Evolutionary conservation across 2,113 vertebrate genomes (phyloP).

Genomic region (Calidris pygmaea): DNA sequence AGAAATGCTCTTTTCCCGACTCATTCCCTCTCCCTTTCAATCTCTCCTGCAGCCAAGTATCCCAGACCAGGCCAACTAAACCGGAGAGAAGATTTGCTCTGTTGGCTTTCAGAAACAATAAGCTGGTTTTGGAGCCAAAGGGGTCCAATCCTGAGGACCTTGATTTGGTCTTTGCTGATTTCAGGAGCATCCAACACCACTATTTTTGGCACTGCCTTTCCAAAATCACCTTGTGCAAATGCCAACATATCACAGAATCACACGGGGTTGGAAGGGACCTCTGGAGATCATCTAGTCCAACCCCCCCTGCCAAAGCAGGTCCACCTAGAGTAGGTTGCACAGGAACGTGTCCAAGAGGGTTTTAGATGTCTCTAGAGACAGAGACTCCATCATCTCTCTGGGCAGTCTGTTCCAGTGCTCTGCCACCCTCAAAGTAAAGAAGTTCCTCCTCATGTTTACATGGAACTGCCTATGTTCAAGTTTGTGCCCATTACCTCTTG

Average conservation of each 20-base stretch:
- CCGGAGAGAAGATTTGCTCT: background rate
- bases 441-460: no score
- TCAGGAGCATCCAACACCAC: background rate
- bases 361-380: no score
- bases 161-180: background rate
- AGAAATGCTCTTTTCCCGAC: background rate
- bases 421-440: no score
- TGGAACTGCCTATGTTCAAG: no score
- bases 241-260: background rate
- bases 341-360: no score
- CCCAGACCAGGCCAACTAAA: background rate
- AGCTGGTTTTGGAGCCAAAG: background rate
- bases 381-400: no score
- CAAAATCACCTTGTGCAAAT: background rate
- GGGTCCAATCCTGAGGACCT: background rate
- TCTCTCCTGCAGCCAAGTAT: fast-evolving
- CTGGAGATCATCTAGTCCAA: no score
- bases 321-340: no score
- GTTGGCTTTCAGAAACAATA: background rate
- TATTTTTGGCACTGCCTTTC: background rate
- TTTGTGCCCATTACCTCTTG: no score
- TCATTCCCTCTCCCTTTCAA: background rate
- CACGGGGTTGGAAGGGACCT: no score
- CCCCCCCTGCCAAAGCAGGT: no score
- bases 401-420: no score